Evolutionary conservation across 2,888 invertebrate genomes (phyloP).

Genomic region (Loripinus fragilis): DNA sequence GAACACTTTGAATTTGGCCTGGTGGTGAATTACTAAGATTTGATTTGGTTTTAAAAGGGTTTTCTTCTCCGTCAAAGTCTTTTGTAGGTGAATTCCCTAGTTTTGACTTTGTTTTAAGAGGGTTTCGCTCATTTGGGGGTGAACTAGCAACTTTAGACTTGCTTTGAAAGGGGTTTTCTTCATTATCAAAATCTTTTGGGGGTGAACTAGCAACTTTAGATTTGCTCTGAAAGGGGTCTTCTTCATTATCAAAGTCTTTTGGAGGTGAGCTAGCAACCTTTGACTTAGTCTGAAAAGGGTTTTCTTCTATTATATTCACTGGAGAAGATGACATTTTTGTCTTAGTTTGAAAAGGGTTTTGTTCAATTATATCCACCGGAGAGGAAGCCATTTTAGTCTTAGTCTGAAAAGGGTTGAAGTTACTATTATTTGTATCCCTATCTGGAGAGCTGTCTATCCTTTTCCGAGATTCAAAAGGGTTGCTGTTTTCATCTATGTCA

Average conservation of each 20-base stretch:
- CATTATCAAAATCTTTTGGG: slow-evolving; percentile 26
- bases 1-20: slow-evolving; percentile 15
- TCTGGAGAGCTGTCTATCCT: slow-evolving; percentile 68
- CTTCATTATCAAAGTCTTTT: slow-evolving; percentile 16
- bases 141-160: slow-evolving; percentile 21
- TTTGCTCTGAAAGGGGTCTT: slow-evolving; percentile 77
- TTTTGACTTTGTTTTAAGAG: slow-evolving; percentile 60
- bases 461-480: slow-evolving; percentile 75
- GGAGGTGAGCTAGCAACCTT: neutral
- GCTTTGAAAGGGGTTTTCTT: slow-evolving; percentile 6
- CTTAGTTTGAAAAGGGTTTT: slow-evolving; percentile 12
- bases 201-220: slow-evolving; percentile 70
- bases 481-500: slow-evolving; percentile 74
- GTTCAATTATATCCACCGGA: slow-evolving; percentile 51
- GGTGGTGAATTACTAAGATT: slow-evolving; percentile 67
- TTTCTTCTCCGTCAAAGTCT: slow-evolving; percentile 23
- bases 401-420: slow-evolving; percentile 75
- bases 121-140: slow-evolving; percentile 29
- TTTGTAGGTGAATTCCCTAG: slow-evolving; percentile 69
- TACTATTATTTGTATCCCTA: slow-evolving; percentile 16
- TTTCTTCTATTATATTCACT: neutral
- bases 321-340: slow-evolving; percentile 22
- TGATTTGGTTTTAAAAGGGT: slow-evolving; percentile 73
- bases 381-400: slow-evolving; percentile 68
- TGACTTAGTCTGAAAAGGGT: neutral